These are phyloP conservation scores for Calypte anna DNA, from an alignment of 2,113 vertebrate genomes.

Conservation along the genomic window DNA sequence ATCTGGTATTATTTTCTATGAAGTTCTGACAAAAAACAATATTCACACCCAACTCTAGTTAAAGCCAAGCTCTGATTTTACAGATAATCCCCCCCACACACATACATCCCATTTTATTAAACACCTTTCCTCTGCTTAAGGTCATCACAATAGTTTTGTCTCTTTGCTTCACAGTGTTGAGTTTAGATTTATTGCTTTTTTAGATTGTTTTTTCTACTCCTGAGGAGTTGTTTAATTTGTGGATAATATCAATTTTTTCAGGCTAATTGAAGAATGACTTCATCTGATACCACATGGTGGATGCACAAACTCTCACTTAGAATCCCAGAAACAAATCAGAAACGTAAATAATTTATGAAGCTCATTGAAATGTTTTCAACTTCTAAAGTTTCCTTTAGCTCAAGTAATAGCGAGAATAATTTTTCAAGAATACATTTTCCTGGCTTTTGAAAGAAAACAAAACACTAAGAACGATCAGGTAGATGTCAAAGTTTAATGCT, in stretches of 20 bases:
- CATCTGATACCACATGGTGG: rapidly evolving
- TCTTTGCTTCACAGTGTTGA: background rate
- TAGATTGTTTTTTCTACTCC: background rate
- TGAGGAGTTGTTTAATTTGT: background rate
- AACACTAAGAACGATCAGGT: background rate
- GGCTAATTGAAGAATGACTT: background rate
- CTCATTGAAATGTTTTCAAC: background rate
- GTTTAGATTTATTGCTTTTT: background rate
- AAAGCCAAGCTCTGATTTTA: background rate
- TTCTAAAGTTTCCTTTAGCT: background rate
- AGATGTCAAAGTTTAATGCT: background rate
- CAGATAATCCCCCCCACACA: constrained; percentile 33
- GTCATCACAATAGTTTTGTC: background rate
- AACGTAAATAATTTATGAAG: background rate
- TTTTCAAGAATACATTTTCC: background rate
- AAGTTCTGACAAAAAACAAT: background rate
- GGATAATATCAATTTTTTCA: background rate
- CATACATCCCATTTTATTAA: background rate
- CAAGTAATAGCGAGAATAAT: background rate
- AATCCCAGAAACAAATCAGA: background rate
- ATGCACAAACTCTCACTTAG: background rate
- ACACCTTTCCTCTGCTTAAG: constrained; percentile 36
- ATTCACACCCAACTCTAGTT: background rate
- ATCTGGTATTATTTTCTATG: background rate
- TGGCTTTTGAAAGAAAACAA: background rate